These are phyloP conservation scores for Heliconius aoede DNA, from an alignment of 2,888 invertebrate species.

Conservation along the genomic window DNA sequence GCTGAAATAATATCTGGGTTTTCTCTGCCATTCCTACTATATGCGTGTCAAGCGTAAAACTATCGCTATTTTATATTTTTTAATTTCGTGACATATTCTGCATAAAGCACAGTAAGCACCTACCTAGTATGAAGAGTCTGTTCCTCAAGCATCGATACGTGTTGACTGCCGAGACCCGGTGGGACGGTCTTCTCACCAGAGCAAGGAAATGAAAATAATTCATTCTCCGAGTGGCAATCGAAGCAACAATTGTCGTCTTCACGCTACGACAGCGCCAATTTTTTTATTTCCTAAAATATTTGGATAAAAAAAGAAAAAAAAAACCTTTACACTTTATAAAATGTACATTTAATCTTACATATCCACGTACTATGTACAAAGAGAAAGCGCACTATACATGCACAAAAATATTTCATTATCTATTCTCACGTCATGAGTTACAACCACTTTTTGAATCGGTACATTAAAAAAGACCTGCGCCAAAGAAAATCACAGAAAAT, in stretches of 20 bases:
- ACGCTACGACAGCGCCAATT: neutral
- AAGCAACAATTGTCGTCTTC: neutral
- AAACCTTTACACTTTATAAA: constrained; percentile 68
- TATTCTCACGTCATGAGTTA: constrained; percentile 44
- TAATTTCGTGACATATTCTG: too few species aligned
- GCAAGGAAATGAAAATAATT: neutral
- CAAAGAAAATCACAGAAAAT: neutral
- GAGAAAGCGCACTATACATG: constrained; percentile 79
- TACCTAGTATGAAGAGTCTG: too few species aligned
- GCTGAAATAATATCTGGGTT: too few species aligned
- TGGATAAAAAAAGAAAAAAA: constrained; percentile 52
- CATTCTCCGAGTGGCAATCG: neutral
- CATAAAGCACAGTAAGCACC: too few species aligned
- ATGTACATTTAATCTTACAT: constrained; percentile 83
- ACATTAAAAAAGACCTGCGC: constrained; percentile 1
- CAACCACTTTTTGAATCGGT: constrained; percentile 9
- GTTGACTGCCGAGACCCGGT: too few species aligned
- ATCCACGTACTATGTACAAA: constrained; percentile 79
- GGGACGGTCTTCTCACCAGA: too few species aligned
- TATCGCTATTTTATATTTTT: too few species aligned
- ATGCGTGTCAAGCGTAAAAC: too few species aligned
- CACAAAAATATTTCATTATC: constrained; percentile 70
- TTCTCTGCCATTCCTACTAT: too few species aligned
- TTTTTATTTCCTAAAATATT: neutral
- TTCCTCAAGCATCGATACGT: too few species aligned